Percentiles rank a stretch among this genome's conserved stretches.
phyloP scores from a whole-genome alignment of 2,888 invertebrate genomes.

The Lagria hirta region DNA sequence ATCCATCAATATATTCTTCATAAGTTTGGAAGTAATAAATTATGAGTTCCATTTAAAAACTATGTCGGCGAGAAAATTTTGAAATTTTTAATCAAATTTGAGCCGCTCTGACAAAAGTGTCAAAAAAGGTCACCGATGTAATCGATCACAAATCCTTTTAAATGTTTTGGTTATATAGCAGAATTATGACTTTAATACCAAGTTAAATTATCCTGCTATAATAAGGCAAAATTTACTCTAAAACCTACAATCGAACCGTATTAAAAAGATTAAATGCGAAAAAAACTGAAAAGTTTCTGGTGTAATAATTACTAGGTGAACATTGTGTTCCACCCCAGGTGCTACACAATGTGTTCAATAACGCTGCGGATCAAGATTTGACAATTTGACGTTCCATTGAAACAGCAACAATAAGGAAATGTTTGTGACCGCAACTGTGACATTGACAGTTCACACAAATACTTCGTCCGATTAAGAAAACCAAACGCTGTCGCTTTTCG shows the following conservation, averaged over 20 bases:
- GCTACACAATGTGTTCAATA: constrained; percentile 33
- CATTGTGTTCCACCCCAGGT: constrained; percentile 33
- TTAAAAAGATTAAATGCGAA: constrained; percentile 3
- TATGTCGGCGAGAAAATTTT: too few species aligned
- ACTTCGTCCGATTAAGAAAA: constrained; percentile 34
- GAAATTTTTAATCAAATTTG: constrained; percentile 20
- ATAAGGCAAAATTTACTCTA: constrained; percentile 5
- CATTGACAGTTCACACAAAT: constrained; percentile 42
- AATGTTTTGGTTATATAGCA: constrained; percentile 22
- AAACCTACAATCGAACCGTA: not conserved
- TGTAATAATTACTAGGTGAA: constrained; percentile 15
- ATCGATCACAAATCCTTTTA: constrained; percentile 22
- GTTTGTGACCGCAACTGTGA: constrained; percentile 43
- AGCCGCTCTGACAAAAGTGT: constrained; percentile 12
- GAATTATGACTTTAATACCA: constrained; percentile 29
- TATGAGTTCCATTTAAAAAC: constrained; percentile 13
- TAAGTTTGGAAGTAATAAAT: constrained; percentile 11
- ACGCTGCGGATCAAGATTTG: constrained; percentile 38
- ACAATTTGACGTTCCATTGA: constrained; percentile 47
- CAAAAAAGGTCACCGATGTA: constrained; percentile 14
- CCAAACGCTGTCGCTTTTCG: constrained; percentile 32
- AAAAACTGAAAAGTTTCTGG: constrained; percentile 12
- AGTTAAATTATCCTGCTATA: constrained; percentile 21
- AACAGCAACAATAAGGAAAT: constrained; percentile 45
- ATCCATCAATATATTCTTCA: constrained; percentile 3